Base-by-base conservation (phyloP, 1,140 invertebrate species). In the Chionoecetes opilio region DNA sequence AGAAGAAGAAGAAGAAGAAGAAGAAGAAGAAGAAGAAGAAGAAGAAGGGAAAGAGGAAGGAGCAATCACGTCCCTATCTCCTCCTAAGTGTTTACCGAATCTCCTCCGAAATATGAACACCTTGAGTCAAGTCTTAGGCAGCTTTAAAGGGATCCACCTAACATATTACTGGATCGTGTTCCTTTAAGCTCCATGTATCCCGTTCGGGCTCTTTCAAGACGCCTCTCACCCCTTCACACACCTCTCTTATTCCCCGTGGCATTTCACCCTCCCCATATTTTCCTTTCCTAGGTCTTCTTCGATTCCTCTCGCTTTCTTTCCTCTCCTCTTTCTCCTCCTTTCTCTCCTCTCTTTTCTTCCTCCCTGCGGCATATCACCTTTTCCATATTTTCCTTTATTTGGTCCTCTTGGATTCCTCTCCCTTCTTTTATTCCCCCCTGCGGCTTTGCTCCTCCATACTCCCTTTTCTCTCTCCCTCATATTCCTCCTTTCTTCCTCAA, bases 141-240 rank as follows among this genome's bases (percentile, higher is more conserved):
- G 26, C 63, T 75, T 1, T 26, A 53, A 0, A 53, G 46, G 46
- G 21, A 53, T 53, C 46, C 46, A 75, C 1, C 63, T 75, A 17
- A 75, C 21, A n/a, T 75, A 1, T n/a, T 75, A 26, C 63, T 75
- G 21, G 63, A 75, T 75, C 63, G 63, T 75, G 63, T 75, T 26
- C 63, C 63, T 75, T 75, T 75, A 75, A 75, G n/a, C 63, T 75
- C 63, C 63, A 75, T 75, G 21, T 75, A 26, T 75, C n/a, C 63
- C 63, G 11, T 53, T 26, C 63, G n/a, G 63, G n/a, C 63, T 2
- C 63, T 26, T n/a, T n/a, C 6, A 75, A 75, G 63, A 75, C 63
- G n/a, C 63, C 63, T 75, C 63, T 5, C n/a, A 0, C 63, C 6
- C 63, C n/a, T 8, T 26, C 63, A n/a, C 63, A 11, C 0, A 3